Evolutionary conservation across 2,113 vertebrate species (phyloP).

Genomic region (Herpetotheres cachinnans): DNA sequence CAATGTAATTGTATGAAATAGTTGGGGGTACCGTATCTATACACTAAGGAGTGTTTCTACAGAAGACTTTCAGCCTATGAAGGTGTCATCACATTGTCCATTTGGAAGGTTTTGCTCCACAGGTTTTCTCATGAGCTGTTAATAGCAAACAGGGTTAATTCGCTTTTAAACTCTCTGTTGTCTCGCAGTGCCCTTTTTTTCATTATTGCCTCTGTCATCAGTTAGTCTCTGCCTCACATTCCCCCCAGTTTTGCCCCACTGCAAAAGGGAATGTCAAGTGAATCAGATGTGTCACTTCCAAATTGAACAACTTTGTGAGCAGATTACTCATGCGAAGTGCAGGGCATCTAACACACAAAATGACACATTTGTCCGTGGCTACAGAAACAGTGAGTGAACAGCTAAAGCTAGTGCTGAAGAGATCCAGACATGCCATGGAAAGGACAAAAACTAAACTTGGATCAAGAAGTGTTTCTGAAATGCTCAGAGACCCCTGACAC

Average conservation of each 20-base stretch:
- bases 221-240: not conserved
- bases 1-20: not conserved
- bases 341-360: not conserved
- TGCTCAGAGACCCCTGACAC: not conserved
- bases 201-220: not conserved
- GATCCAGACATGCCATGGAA: not conserved
- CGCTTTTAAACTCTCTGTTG: not conserved
- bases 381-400: not conserved
- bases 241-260: not conserved
- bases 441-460: constrained; percentile 19
- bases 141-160: not conserved
- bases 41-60: not conserved
- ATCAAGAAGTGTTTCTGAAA: not conserved
- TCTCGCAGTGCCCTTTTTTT: not conserved
- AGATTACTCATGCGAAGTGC: constrained; percentile 7
- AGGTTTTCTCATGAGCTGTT: not conserved
- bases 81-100: not conserved
- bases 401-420: constrained; percentile 21
- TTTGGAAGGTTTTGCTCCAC: not conserved
- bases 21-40: not conserved
- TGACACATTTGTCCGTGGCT: not conserved
- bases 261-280: constrained; percentile 1
- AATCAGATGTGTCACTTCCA: constrained; percentile 46
- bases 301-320: constrained; percentile 47
- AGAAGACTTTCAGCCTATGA: not conserved